Base-by-base conservation (phyloP, 1,140 invertebrate genomes). In the Neodiprion pinetum region DNA sequence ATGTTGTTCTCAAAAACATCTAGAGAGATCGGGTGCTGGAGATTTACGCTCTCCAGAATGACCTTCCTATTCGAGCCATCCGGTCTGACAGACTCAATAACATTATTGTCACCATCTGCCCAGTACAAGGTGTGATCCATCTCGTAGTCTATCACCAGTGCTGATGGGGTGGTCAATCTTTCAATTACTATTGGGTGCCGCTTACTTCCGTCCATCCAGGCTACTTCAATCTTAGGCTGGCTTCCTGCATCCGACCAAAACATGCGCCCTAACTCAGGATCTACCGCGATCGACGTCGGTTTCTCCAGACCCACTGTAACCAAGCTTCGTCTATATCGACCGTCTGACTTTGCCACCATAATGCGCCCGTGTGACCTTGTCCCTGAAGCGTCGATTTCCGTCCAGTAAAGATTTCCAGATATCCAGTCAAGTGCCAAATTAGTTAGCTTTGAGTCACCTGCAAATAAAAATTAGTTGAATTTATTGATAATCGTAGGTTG, bases 131-230 rank as follows among this genome's bases (percentile, higher is more conserved):
- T 90, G 81, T 97, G 95, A 74, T 95, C 93, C 92, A 96, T 96
- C 0, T 94, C 92, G 80, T 95, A 95, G 84, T 99, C 98, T 40
- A 99, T 94, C 0, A 96, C 91, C 0, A 99, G 82, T 0, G 96
- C 96, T 1, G 95, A 93, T 0, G 98, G 98, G 81, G 94, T 93
- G 9, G 95, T 91, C 8, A 99, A 92, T 75, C 91, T 89, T 61
- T 95, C 94, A 0, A 92, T 93, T 1, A 99, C 93, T 2, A 99
- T 82, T 0, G 94, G 91, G 75, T 93, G 90, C 7, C 97, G 90
- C 82, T 95, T 95, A 0, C 93, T 95, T 0, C 98, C 98, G 81
- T 99, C 98, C 96, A 99, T 98, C 97, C 97, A 99, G 12, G 96
- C 92, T 0, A 93, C 92, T 85, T 98, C 96, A 73, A 98, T 97